These are phyloP conservation scores for Acropternis orthonyx DNA, from an alignment of 2,797 vertebrate species.

Conservation along the genomic window DNA sequence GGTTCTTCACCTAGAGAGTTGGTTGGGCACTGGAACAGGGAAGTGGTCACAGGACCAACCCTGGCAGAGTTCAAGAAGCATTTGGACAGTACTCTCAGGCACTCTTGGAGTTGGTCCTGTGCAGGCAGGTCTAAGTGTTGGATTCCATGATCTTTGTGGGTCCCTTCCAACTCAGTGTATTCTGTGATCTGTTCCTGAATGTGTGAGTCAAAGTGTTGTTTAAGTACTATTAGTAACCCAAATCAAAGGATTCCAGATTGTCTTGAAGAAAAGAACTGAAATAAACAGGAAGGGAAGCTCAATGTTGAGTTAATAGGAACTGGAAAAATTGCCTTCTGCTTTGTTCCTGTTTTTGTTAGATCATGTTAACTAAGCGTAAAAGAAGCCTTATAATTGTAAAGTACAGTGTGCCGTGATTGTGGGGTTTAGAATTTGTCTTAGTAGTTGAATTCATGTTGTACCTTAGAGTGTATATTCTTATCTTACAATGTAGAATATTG, in stretches of 20 bases:
- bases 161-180: too few species aligned
- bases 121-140: neutral
- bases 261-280: neutral
- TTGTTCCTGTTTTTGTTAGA: neutral
- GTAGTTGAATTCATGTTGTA: neutral
- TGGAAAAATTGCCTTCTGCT: neutral
- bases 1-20: neutral
- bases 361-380: neutral
- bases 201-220: neutral
- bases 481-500: neutral
- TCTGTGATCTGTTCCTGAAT: neutral
- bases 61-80: neutral
- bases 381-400: neutral
- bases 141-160: neutral
- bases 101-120: neutral
- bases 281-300: neutral
- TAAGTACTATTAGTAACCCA: neutral
- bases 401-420: rapidly evolving
- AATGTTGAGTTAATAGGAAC: neutral
- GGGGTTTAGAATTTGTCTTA: neutral
- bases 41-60: neutral
- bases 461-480: neutral
- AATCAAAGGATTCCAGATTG: neutral
- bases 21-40: neutral
- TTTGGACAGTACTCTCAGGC: neutral